Percentiles rank a stretch among this genome's conserved stretches.
Conservation (phyloP, 2,113 vertebrate species). For the Scolopax mira region DNA sequence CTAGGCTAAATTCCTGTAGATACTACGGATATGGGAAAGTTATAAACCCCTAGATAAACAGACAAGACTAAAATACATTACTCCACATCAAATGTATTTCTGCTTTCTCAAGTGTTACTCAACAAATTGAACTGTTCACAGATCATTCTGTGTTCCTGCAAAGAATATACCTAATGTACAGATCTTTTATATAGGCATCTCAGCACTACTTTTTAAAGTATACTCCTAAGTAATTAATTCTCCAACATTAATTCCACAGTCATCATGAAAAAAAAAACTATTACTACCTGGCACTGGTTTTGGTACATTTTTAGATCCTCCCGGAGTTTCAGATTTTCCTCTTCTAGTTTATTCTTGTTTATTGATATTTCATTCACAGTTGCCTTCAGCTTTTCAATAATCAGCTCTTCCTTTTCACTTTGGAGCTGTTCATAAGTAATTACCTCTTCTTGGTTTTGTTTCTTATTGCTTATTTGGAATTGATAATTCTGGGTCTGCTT, state of each 20-base stretch:
- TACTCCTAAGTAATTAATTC: background rate
- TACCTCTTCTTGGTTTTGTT: constrained; percentile 17
- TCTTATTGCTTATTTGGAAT: constrained; percentile 51
- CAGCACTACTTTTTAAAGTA: background rate
- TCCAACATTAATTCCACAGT: background rate
- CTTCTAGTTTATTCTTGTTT: constrained; percentile 69
- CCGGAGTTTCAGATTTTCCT: constrained; percentile 75
- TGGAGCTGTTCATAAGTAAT: constrained; percentile 4
- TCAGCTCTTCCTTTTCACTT: constrained; percentile 48
- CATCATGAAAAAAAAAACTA: background rate
- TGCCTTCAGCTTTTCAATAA: constrained; percentile 73
- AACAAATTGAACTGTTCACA: background rate
- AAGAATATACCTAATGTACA: background rate
- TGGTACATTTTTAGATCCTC: constrained; percentile 74
- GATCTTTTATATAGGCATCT: background rate
- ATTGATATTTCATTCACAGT: constrained; percentile 73
- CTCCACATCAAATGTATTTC: background rate
- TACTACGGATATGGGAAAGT: background rate
- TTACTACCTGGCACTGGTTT: constrained; percentile 73
- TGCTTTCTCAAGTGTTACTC: background rate
- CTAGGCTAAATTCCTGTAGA: background rate
- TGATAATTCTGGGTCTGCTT: constrained; percentile 69
- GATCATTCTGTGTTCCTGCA: background rate
- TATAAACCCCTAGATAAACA: background rate
- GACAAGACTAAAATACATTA: background rate